Evolutionary conservation across 2,113 vertebrate species (phyloP), one percentile per base, ranked within the genome.

Genomic region (Turnix velox): DNA sequence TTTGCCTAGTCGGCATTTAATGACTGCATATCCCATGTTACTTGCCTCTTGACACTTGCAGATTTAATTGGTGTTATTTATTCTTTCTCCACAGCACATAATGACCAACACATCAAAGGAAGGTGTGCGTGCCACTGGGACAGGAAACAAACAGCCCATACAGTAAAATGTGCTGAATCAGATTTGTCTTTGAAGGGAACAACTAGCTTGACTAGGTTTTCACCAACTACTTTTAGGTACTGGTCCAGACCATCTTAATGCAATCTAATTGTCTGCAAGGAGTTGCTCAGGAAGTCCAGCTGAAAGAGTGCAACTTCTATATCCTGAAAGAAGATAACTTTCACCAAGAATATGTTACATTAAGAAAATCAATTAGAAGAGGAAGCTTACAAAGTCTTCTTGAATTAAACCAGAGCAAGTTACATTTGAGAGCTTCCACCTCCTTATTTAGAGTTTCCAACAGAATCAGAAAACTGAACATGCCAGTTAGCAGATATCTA

Each of bases 91-190:
- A 45, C 23, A 82, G 62, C 54, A 79, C 62, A 4, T 68, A 75
- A 88, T 59, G 45, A 84, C 91, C 77, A 92, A 51, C 33, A 10
- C 35, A 83, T 28, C 65, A 85, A 82, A 89, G 91, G 78, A 81
- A 92, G 71, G 66, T 18, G 61, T 81, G 42, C 46, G 1, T 7
- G 58, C 45, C 82, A 87, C 33, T 1, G 0, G 54, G 33, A 84
- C 78, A 79, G 82, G 79, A 93, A 94, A 54, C 46, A 82, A 87
- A 55, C 2, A 68, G 37, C 54, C 20, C 58, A 78, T 81, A 71
- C 54, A 54, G 59, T 42, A 82, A 79, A 77, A 95, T 72, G 58
- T 89, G 84, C 92, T 89, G 73, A 9, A 75, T 91, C 94, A 87
- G 81, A 74, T 89, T 88, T 84, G 73, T 7, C 74, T 58, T 61